Conservation (phyloP, 1,140 invertebrate species). For the Lordiphosa mommai region DNA sequence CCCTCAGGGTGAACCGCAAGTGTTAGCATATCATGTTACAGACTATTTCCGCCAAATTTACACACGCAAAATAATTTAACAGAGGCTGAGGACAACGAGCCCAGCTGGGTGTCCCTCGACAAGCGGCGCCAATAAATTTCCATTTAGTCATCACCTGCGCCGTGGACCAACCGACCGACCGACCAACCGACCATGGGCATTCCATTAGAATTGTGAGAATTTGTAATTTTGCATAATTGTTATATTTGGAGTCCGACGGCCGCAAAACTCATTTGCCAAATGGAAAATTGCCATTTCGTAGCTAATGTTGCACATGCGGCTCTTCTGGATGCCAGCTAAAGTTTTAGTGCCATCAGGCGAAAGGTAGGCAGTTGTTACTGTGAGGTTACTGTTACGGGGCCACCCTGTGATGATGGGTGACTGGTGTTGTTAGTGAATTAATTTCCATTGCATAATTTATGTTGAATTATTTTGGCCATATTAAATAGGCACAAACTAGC, state of each 20-base stretch:
- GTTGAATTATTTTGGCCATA: conserved; percentile 70
- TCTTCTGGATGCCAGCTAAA: conserved; percentile 25
- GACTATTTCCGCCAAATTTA: conserved; percentile 77
- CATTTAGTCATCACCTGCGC: conserved; percentile 50
- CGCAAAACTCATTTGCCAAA: conserved; percentile 79
- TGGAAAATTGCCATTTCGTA: conserved; percentile 78
- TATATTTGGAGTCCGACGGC: conserved; percentile 74
- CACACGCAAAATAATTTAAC: conserved; percentile 78
- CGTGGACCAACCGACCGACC: neutral
- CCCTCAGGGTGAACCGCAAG: conserved; percentile 44
- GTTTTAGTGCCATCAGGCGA: conserved; percentile 51
- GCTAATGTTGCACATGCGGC: conserved; percentile 73
- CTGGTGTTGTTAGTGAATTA: conserved; percentile 75
- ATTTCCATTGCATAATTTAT: conserved; percentile 78
- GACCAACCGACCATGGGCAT: conserved; percentile 23
- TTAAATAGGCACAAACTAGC: conserved; percentile 37
- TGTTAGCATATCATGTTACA: conserved; percentile 77
- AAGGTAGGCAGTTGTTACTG: conserved; percentile 11
- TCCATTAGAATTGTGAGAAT: conserved; percentile 79
- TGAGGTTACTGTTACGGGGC: conserved; percentile 12
- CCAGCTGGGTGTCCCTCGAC: conserved; percentile 25
- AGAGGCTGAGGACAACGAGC: neutral
- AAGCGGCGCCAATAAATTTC: conserved; percentile 72
- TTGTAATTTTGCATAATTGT: conserved; percentile 80
- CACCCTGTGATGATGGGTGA: neutral